Evolutionary conservation across 2,797 vertebrate species (phyloP).

Genomic region (Scolopax rusticola): DNA sequence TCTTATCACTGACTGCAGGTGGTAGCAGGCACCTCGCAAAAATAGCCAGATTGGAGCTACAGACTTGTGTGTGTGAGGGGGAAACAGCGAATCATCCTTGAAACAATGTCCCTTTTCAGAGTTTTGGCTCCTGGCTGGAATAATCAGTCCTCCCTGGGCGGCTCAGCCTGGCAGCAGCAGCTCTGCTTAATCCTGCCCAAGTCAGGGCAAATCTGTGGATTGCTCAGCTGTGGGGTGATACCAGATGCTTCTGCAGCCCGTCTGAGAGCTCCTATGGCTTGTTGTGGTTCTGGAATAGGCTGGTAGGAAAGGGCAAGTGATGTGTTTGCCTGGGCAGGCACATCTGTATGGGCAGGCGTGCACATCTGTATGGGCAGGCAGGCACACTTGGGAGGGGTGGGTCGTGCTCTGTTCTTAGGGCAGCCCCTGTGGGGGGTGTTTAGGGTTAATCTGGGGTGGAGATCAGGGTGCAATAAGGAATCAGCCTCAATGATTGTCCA

Average conservation of each 20-base stretch:
- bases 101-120: conserved; percentile 43
- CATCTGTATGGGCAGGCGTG: neutral
- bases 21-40: neutral
- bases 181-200: neutral
- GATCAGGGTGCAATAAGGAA: rapidly evolving
- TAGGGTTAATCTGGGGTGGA: neutral
- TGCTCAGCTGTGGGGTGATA: neutral
- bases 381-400: neutral
- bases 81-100: neutral
- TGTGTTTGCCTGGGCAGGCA: neutral
- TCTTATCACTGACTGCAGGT: rapidly evolving
- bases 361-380: neutral
- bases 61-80: neutral
- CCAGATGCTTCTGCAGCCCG: neutral
- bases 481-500: rapidly evolving
- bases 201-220: neutral
- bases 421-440: neutral
- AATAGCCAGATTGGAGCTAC: neutral
- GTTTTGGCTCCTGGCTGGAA: neutral
- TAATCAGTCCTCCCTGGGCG: neutral
- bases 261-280: neutral
- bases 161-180: conserved; percentile 2
- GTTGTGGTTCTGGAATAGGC: neutral
- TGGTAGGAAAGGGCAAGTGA: neutral
- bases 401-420: neutral